Evolutionary conservation across 2,888 invertebrate genomes (phyloP).

Genomic region (Panzeria rudis): DNA sequence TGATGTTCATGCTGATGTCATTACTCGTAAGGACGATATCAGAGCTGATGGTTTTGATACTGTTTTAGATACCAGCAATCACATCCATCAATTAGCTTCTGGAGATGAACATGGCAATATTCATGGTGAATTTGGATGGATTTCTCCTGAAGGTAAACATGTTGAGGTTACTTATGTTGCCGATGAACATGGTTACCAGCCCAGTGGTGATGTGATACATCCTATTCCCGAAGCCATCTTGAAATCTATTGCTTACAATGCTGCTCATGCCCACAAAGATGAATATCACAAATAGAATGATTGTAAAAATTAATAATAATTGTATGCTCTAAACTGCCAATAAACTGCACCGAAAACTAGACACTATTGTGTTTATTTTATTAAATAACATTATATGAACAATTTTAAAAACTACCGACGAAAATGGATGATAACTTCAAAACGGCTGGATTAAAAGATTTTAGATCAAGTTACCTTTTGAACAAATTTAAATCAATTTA

Average conservation of each 20-base stretch:
- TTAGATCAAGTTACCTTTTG: no score
- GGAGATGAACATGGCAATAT: conserved; percentile 79
- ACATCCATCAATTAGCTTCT: conserved; percentile 72
- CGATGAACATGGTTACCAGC: conserved; percentile 79
- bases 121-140: conserved; percentile 77
- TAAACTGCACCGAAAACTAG: conserved; percentile 25
- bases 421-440: no score
- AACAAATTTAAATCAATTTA: no score
- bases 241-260: conserved; percentile 84
- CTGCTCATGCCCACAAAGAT: conserved; percentile 80
- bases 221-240: conserved; percentile 75
- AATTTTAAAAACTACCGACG: no score
- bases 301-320: not conserved
- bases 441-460: no score
- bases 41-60: conserved; percentile 77
- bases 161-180: conserved; percentile 78
- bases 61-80: conserved; percentile 76
- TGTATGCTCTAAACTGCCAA: conserved; percentile 28
- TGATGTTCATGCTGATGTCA: conserved; percentile 71
- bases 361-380: not conserved
- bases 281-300: conserved; percentile 23
- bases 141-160: conserved; percentile 80
- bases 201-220: conserved; percentile 73
- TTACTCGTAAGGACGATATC: conserved; percentile 72
- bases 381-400: not conserved